These are phyloP conservation scores for Brevimyrus niger DNA, from an alignment of 2,113 vertebrate genomes.

Conservation along the genomic window DNA sequence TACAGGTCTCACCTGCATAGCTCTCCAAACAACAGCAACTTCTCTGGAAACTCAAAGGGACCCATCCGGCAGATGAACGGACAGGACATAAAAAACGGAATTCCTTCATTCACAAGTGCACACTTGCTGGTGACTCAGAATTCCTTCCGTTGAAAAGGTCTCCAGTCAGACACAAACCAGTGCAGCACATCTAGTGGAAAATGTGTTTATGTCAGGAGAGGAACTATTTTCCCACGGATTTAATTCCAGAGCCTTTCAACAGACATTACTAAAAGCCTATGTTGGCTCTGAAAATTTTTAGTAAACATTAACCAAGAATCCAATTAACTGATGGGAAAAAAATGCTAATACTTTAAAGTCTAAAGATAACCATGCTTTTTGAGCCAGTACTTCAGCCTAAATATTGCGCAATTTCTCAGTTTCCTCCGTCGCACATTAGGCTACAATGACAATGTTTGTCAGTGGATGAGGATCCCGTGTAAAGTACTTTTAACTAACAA, in stretches of 20 bases:
- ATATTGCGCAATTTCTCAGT: not conserved
- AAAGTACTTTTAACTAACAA: not conserved
- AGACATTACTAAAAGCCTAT: not conserved
- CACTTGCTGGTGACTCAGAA: not conserved
- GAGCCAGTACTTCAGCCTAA: not conserved
- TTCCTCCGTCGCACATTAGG: not conserved
- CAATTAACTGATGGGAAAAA: not conserved
- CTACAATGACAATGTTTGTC: not conserved
- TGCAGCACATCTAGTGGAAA: not conserved
- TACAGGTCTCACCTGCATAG: not conserved
- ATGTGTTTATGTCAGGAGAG: not conserved
- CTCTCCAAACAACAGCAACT: not conserved
- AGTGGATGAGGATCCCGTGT: not conserved
- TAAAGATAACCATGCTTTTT: not conserved
- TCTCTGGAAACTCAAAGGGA: not conserved
- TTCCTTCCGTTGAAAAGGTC: not conserved
- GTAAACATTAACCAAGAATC: not conserved
- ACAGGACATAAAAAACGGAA: not conserved
- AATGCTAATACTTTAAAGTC: not conserved
- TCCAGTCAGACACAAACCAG: not conserved
- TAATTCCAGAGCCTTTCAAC: not conserved
- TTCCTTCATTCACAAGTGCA: not conserved
- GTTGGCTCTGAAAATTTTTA: not conserved
- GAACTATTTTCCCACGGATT: not conserved
- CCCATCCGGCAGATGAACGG: not conserved